Evolutionary conservation across 1,140 invertebrate species (phyloP), one percentile per base, ranked within the genome.

Genomic region (Drosophila navojoa): DNA sequence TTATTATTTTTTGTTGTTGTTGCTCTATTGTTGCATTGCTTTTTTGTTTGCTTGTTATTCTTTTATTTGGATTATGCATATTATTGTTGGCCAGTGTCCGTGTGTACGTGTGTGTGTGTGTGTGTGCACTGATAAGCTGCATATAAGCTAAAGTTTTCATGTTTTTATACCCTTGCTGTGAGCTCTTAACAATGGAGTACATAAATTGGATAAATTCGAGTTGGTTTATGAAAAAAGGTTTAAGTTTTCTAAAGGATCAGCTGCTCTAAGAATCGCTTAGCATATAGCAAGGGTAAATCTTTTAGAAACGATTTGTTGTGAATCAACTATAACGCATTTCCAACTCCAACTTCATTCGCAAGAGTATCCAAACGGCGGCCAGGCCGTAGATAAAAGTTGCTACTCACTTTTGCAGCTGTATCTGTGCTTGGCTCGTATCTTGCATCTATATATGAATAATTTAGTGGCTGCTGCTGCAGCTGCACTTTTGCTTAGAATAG

Each of bases 401-500:
- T 53, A 3, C 9, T 35, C 15, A 11, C 9, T 10, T 19, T 4
- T 4, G 52, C 19, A 15, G 25, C 52, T 73, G 71, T 78, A 70
- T 72, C 49, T 76, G 55, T 53, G 58, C 29, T 40, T 55, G 49
- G 22, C 49, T 54, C 58, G 32, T 61, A 60, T 52, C 45, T 54
- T 74, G 59, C 45, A 74, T 49, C 67, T 70, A 40, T 57, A 55
- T 79, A 60, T 76, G 55, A 53, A 81, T 81, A 64, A 67, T 71
- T 79, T 59, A 60, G 66, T 64, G 35, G 74, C 76, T 45, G 50
- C 54, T 52, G 50, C 42, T 71, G 69, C 70, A 81, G 81, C 9
- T 81, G 77, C 82, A 81, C 79, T 86, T 87, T 69, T 50, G 73
- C 53, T 64, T 47, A 71, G 75, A 63, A 69, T 70, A 47, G 73